Evolutionary conservation across 1,140 invertebrate genomes (phyloP).

Genomic region (Eurytemora carolleeae): DNA sequence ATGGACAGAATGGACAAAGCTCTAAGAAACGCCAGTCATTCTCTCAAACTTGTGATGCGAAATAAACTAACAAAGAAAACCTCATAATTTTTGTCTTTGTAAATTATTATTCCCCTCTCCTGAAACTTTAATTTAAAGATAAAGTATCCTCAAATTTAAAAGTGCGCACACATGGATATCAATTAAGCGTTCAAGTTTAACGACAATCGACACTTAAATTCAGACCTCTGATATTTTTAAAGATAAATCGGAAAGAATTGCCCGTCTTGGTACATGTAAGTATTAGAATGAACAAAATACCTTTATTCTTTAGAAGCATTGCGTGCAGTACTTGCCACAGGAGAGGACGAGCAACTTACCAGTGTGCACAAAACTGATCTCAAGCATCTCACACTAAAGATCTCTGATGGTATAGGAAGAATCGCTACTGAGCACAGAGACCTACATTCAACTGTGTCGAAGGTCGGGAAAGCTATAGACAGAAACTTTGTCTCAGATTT

Average conservation of each 20-base stretch:
- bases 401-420: not conserved
- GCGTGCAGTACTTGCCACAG: not conserved
- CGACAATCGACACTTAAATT: not conserved
- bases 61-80: too few relatives aligned
- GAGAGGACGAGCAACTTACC: not conserved
- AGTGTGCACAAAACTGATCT: not conserved
- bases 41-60: too few relatives aligned
- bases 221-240: not conserved
- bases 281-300: too few relatives aligned
- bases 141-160: too few relatives aligned
- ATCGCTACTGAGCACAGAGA: constrained; percentile 55
- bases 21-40: too few relatives aligned
- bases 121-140: too few relatives aligned
- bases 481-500: constrained; percentile 77
- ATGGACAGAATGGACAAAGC: too few relatives aligned
- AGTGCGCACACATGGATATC: not conserved
- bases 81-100: too few relatives aligned
- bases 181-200: not conserved
- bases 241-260: too few relatives aligned
- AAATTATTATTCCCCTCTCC: too few relatives aligned
- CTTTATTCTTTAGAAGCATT: not conserved
- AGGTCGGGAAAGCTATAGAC: constrained; percentile 89
- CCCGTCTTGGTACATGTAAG: too few relatives aligned
- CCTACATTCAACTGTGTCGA: constrained; percentile 71
- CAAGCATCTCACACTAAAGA: not conserved